phyloP scores from a whole-genome alignment of 2,888 invertebrate species.

The Ellobium chinense region DNA sequence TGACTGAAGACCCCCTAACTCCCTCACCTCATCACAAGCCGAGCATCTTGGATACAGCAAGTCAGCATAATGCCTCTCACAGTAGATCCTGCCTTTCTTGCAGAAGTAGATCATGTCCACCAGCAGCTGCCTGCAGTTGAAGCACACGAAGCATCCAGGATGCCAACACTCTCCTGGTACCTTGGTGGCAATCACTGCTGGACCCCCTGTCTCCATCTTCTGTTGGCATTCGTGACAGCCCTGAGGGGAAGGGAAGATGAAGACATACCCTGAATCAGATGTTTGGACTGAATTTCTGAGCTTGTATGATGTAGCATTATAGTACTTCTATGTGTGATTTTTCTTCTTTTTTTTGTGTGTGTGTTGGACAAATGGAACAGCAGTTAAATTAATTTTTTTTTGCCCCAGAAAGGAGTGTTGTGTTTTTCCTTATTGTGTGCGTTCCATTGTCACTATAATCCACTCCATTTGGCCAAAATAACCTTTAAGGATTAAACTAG shows the following conservation, averaged over 20 bases:
- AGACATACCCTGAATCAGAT: no score
- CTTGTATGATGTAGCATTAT: no score
- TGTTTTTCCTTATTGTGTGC: no score
- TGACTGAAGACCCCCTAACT: no score
- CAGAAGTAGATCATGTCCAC: constrained; percentile 72
- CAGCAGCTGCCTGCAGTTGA: constrained; percentile 66
- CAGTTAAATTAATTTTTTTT: no score
- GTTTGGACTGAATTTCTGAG: no score
- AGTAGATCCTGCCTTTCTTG: constrained; percentile 66
- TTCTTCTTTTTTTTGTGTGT: not conserved
- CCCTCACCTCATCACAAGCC: constrained; percentile 70
- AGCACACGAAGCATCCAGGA: constrained; percentile 69
- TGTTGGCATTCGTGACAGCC: constrained; percentile 64
- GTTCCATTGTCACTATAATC: no score
- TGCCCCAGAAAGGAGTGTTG: no score
- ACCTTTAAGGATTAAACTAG: no score
- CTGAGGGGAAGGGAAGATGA: constrained; percentile 47
- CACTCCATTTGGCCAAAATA: no score
- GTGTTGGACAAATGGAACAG: not conserved
- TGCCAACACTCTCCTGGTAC: constrained; percentile 66
- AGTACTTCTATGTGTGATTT: not conserved
- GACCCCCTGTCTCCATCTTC: constrained; percentile 61
- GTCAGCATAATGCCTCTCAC: constrained; percentile 71
- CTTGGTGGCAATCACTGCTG: constrained; percentile 63
- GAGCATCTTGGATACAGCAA: constrained; percentile 67